These are phyloP conservation scores for Crypturellus tataupa DNA, from an alignment of 2,797 vertebrate species.

Conservation along the genomic window DNA sequence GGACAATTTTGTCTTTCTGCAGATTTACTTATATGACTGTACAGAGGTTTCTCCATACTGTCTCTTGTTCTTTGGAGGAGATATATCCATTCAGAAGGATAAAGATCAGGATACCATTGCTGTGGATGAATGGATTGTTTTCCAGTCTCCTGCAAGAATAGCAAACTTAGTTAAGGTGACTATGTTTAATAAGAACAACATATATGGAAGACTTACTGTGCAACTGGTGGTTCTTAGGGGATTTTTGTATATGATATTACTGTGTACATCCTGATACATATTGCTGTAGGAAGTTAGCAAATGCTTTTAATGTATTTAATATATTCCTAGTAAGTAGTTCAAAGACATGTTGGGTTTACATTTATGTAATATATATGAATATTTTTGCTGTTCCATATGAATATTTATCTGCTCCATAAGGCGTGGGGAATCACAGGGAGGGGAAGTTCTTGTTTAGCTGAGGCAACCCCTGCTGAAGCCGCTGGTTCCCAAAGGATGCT, in stretches of 20 bases:
- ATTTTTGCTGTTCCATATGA: not conserved
- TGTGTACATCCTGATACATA: not conserved
- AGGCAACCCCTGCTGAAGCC: not conserved
- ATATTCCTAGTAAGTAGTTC: not conserved
- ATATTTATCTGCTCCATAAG: not conserved
- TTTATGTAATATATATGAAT: not conserved
- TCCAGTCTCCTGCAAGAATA: constrained; percentile 93
- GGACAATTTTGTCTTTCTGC: constrained; percentile 8
- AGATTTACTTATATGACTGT: constrained; percentile 99
- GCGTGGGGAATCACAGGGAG: accelerated
- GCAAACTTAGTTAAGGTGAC: constrained; percentile 96
- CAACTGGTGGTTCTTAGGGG: not conserved
- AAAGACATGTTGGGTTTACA: not conserved
- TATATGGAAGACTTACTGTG: not conserved
- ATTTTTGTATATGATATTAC: not conserved
- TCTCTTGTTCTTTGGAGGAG: constrained; percentile 95
- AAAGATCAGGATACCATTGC: constrained; percentile 94
- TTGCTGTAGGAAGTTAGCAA: accelerated
- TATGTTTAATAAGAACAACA: not conserved
- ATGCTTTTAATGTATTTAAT: not conserved
- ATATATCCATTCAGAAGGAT: constrained; percentile 96
- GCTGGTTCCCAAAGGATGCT: not conserved
- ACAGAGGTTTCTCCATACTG: constrained; percentile 98
- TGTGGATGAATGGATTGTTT: constrained; percentile 97
- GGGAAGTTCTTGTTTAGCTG: not conserved